These are phyloP conservation scores for Python bivittatus DNA, from an alignment of 2,113 vertebrate genomes.

Conservation along the genomic window DNA sequence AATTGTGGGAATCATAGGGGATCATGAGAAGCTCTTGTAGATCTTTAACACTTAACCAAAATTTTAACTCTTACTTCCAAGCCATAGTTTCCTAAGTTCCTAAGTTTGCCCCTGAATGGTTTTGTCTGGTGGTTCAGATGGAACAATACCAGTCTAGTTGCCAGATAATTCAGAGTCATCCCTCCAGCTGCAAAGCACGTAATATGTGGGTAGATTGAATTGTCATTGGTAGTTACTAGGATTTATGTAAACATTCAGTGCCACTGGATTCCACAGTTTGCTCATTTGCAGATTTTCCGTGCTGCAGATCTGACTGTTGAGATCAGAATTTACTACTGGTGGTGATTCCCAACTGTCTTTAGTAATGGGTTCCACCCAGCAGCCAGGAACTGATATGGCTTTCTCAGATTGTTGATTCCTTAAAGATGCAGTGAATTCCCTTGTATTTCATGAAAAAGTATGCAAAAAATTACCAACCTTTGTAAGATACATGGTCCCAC, in stretches of 20 bases:
- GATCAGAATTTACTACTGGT: not conserved
- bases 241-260: not conserved
- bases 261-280: not conserved
- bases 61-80: not conserved
- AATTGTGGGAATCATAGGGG: no score
- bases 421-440: not conserved
- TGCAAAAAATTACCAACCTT: not conserved
- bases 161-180: not conserved
- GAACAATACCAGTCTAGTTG: not conserved
- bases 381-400: not conserved
- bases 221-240: not conserved
- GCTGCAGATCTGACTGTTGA: not conserved
- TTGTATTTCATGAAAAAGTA: not conserved
- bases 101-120: not conserved
- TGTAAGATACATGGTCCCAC: not conserved
- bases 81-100: not conserved
- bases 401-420: not conserved
- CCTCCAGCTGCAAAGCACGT: not conserved
- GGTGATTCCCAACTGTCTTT: not conserved
- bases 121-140: not conserved
- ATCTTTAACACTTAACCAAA: not conserved
- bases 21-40: not conserved
- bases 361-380: not conserved
- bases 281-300: not conserved
- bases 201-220: not conserved